Percentiles rank a stretch among this genome's conserved stretches.
Evolutionary conservation across 2,888 invertebrate genomes (phyloP).

Genomic region (Junonia oenone): DNA sequence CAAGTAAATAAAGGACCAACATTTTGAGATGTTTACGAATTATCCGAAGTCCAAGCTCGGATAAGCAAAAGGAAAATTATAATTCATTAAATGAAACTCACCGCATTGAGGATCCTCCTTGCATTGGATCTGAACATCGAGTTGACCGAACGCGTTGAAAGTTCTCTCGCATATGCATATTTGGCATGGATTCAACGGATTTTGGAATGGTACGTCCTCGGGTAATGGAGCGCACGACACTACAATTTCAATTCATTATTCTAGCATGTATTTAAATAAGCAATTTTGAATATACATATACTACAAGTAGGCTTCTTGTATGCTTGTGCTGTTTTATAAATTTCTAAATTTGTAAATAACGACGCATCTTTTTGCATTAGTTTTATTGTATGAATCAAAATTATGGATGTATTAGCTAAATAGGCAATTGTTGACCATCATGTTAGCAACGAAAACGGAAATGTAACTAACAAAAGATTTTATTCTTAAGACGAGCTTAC

Average conservation of each 20-base stretch:
- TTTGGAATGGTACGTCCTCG: slow-evolving; percentile 46
- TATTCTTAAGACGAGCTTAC: no score
- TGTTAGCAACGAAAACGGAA: no score
- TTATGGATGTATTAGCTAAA: no score
- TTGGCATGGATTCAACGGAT: slow-evolving; percentile 63
- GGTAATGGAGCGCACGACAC: slow-evolving; percentile 54
- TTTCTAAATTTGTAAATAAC: no score
- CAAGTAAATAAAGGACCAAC: no score
- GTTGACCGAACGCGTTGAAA: slow-evolving; percentile 34
- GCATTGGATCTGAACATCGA: slow-evolving; percentile 49
- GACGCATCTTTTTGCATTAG: no score
- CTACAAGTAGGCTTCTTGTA: no score
- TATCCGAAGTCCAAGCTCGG: background rate
- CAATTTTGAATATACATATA: background rate
- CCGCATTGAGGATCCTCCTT: slow-evolving; percentile 51
- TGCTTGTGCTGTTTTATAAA: no score
- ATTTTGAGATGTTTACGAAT: background rate
- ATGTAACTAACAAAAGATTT: no score
- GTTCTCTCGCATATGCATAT: slow-evolving; percentile 48
- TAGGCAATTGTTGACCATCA: no score
- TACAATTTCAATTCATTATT: slow-evolving; percentile 15
- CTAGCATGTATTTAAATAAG: background rate
- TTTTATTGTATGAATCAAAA: no score
- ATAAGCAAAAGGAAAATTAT: background rate
- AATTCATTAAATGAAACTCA: slow-evolving; percentile 22